phyloP scores from a whole-genome alignment of 2,888 invertebrate species.

The Eilema caniola region DNA sequence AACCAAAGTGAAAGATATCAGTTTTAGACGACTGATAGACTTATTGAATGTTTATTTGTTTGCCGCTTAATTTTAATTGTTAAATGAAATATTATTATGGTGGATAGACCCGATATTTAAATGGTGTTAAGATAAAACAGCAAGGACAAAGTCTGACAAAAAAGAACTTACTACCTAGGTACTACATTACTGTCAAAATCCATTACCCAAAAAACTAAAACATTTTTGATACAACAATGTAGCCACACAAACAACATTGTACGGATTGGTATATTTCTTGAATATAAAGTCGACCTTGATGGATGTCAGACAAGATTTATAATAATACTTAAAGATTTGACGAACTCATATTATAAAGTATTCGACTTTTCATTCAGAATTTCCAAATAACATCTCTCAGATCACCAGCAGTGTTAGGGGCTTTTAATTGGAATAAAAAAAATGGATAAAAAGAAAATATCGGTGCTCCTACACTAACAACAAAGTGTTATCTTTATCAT shows the following conservation, averaged over 20 bases:
- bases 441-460: not conserved
- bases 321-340: slow-evolving; percentile 16
- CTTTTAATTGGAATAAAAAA: not conserved
- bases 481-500: slow-evolving; percentile 17
- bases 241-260: slow-evolving; percentile 7
- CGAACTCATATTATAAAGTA: slow-evolving; percentile 12
- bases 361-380: slow-evolving; percentile 10
- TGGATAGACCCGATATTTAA: not conserved
- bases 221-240: slow-evolving; percentile 8
- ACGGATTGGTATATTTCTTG: slow-evolving; percentile 15
- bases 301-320: slow-evolving; percentile 25
- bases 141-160: not conserved
- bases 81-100: too few relatives aligned
- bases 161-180: not conserved
- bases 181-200: not conserved
- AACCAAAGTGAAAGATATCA: too few relatives aligned
- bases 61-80: too few relatives aligned
- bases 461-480: not conserved
- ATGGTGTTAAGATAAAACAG: not conserved
- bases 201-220: slow-evolving; percentile 17
- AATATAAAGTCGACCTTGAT: slow-evolving; percentile 37
- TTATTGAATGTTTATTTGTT: not conserved
- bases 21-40: not conserved
- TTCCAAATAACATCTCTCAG: too few relatives aligned
- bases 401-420: too few relatives aligned